Evolutionary conservation across 2,888 invertebrate species (phyloP).

Genomic region (Marasmarcha lunaedactyla): DNA sequence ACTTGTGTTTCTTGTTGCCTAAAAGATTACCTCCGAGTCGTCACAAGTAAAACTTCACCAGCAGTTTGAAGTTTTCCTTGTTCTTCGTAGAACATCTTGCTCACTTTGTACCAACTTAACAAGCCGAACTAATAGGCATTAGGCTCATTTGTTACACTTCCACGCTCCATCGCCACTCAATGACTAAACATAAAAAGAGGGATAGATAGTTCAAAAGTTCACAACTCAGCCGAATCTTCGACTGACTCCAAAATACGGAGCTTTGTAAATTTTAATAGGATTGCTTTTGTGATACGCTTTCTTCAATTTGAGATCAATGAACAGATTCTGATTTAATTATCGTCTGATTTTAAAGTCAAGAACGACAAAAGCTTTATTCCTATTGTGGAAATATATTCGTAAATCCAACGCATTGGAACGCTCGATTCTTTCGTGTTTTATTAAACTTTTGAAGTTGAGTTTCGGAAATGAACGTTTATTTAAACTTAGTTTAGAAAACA

Average conservation of each 20-base stretch:
- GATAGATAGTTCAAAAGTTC: slow-evolving; percentile 33
- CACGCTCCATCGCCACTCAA: slow-evolving; percentile 48
- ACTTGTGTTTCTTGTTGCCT: slow-evolving; percentile 5
- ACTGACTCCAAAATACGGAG: background rate
- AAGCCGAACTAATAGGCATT: slow-evolving; percentile 60
- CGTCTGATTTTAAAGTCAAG: too few species aligned
- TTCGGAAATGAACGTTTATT: too few species aligned
- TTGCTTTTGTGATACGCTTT: background rate
- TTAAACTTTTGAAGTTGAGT: too few species aligned
- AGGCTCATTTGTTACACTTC: slow-evolving; percentile 58
- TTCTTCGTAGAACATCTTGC: slow-evolving; percentile 34
- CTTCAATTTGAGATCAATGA: slow-evolving; percentile 1
- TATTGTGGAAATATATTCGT: too few species aligned
- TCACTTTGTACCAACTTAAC: slow-evolving; percentile 56
- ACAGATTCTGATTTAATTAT: background rate
- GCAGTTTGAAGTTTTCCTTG: slow-evolving; percentile 34
- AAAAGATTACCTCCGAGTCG: slow-evolving; percentile 10
- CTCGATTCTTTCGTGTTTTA: too few species aligned
- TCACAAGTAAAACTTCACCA: slow-evolving; percentile 16
- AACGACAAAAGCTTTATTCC: too few species aligned
- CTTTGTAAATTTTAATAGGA: background rate
- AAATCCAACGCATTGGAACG: too few species aligned
- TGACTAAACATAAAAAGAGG: slow-evolving; percentile 40
- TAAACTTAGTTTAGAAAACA: too few species aligned
- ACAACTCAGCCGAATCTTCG: slow-evolving; percentile 29